A percentile compares a stretch with the other conserved stretches of the same genome.
These are phyloP conservation scores for Geotrupes spiniger DNA, from an alignment of 2,888 invertebrate species.

Conservation along the genomic window DNA sequence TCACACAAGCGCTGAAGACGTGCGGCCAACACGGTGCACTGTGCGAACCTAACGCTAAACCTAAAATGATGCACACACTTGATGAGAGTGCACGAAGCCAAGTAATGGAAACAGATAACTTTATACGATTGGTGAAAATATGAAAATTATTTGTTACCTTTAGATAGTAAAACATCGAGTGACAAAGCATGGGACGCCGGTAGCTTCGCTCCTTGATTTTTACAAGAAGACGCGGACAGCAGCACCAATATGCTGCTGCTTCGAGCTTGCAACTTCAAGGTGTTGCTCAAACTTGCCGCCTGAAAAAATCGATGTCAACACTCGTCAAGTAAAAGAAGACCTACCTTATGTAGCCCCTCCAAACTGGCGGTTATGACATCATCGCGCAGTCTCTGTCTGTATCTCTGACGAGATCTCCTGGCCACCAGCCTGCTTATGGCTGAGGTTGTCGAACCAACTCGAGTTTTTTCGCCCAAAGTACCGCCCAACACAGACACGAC, in stretches of 20 bases:
- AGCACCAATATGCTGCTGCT: constrained; percentile 88
- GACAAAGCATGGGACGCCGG: constrained; percentile 88
- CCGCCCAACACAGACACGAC: constrained; percentile 85
- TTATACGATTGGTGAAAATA: too few species aligned
- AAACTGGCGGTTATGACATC: constrained; percentile 80
- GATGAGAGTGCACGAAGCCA: too few species aligned
- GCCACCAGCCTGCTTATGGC: constrained; percentile 59
- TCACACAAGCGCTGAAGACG: constrained; percentile 90
- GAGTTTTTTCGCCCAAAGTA: constrained; percentile 60
- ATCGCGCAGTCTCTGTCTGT: constrained; percentile 65
- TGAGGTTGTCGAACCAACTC: constrained; percentile 47
- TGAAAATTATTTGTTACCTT: constrained; percentile 33
- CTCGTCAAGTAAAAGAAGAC: too few species aligned
- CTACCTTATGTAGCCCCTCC: constrained; percentile 82
- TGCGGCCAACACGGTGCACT: constrained; percentile 95
- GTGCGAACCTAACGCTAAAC: constrained; percentile 84
- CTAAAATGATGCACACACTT: constrained; percentile 12
- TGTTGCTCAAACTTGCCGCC: constrained; percentile 88
- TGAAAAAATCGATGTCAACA: constrained; percentile 40
- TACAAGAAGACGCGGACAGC: constrained; percentile 86
- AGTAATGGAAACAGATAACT: too few species aligned
- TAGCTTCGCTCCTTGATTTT: constrained; percentile 72
- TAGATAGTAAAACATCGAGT: constrained; percentile 80
- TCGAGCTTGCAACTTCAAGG: constrained; percentile 81
- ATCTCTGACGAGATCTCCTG: constrained; percentile 53